Evolutionary conservation across 92 coral and sea anemone species (phyloP).

Genomic region (Palythoa heliodiscus): DNA sequence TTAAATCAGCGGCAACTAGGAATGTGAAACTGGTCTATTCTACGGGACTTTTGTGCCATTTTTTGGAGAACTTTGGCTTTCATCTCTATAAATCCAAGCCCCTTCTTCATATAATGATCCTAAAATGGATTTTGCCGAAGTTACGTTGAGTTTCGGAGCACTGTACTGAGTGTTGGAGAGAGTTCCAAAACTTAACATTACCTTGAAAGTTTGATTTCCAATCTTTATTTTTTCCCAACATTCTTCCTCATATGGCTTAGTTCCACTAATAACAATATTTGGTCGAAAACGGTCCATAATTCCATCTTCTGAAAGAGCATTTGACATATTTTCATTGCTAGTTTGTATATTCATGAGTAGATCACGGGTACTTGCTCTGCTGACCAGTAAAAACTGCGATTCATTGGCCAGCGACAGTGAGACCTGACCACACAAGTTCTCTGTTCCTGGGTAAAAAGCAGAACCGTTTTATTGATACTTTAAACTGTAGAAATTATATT

Average conservation of each 20-base stretch:
- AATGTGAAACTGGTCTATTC: too few species aligned
- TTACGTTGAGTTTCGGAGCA: too few species aligned
- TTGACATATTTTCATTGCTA: slow-evolving; percentile 1
- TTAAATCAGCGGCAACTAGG: too few species aligned
- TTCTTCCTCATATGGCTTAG: slow-evolving; percentile 77
- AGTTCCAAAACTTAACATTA: slow-evolving; percentile 6
- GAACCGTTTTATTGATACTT: not conserved
- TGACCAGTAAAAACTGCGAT: slow-evolving; percentile 87
- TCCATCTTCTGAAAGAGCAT: slow-evolving; percentile 43
- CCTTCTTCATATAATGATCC: too few species aligned
- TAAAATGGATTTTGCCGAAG: too few species aligned
- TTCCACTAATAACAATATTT: slow-evolving; percentile 82
- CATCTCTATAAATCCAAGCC: too few species aligned
- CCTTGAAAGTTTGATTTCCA: slow-evolving; percentile 73
- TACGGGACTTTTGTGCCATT: too few species aligned
- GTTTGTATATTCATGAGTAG: slow-evolving; percentile 44
- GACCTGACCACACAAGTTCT: slow-evolving; percentile 21
- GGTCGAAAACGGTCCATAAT: slow-evolving; percentile 79
- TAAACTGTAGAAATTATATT: not conserved
- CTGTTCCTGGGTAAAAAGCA: slow-evolving; percentile 32
- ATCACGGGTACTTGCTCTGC: slow-evolving; percentile 62
- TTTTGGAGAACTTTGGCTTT: too few species aligned
- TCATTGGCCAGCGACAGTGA: slow-evolving; percentile 88
- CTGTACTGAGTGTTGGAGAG: too few species aligned
- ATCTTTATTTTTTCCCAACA: slow-evolving; percentile 68